Evolutionary conservation across 2,888 invertebrate genomes (phyloP).

Genomic region (Trisateles emortualis): DNA sequence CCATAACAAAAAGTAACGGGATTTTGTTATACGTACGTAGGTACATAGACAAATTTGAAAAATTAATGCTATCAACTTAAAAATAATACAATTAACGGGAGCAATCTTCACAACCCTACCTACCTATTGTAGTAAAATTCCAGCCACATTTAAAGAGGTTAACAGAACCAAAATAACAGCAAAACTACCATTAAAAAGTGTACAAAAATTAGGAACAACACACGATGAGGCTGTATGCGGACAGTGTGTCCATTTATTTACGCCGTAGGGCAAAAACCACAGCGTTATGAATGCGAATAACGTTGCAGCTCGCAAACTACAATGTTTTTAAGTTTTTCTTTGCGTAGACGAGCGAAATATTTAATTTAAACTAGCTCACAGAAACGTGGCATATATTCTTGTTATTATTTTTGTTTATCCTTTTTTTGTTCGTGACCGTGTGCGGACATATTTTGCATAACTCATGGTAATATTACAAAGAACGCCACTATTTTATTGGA

Average conservation of each 20-base stretch:
- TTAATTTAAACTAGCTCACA: conserved; percentile 58
- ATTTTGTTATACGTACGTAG: too few relatives aligned
- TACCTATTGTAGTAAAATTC: not conserved
- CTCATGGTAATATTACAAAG: not conserved
- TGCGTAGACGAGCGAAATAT: conserved; percentile 53
- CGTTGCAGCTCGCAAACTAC: conserved; percentile 57
- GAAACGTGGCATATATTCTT: conserved; percentile 31
- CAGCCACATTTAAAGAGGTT: not conserved
- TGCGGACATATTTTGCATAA: conserved; percentile 11
- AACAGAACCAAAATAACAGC: not conserved
- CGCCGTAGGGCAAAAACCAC: conserved; percentile 63
- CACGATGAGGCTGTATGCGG: conserved; percentile 55
- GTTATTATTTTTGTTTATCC: conserved; percentile 14
- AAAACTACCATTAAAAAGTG: conserved; percentile 17
- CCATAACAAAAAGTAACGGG: too few relatives aligned
- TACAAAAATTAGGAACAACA: conserved; percentile 50
- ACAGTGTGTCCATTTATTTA: conserved; percentile 68
- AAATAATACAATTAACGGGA: not conserved
- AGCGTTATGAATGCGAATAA: conserved; percentile 68
- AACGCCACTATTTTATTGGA: too few relatives aligned
- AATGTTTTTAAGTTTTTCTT: conserved; percentile 52
- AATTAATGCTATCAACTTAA: not conserved
- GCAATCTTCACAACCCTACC: not conserved
- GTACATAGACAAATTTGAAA: too few relatives aligned
- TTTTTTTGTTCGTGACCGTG: not conserved